A percentile compares a stretch with the other conserved stretches of the same genome.
Evolutionary conservation across 2,888 invertebrate species (phyloP).

Genomic region (Pteria penguin): DNA sequence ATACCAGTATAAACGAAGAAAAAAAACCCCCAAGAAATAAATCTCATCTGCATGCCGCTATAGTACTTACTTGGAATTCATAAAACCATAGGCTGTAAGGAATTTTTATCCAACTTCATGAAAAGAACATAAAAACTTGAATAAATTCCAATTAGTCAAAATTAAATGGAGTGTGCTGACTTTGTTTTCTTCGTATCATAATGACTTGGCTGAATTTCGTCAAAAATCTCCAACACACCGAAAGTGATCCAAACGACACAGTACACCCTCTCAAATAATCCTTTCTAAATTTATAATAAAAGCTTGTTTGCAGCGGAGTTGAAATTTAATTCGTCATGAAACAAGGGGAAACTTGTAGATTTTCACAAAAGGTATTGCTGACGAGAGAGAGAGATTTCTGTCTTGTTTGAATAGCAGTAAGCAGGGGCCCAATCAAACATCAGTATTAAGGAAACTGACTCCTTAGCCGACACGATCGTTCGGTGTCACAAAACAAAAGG

Average conservation of each 20-base stretch:
- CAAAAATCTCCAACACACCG: background rate
- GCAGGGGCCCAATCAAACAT: constrained; percentile 26
- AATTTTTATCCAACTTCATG: too few species aligned
- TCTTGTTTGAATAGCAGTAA: constrained; percentile 25
- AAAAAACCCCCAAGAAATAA: too few species aligned
- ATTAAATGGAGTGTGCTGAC: too few species aligned
- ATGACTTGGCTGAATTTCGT: background rate
- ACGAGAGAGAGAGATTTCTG: constrained; percentile 12
- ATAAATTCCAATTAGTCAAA: too few species aligned
- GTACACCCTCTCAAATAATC: background rate
- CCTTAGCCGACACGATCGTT: background rate
- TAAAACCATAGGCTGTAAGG: too few species aligned
- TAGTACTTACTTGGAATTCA: too few species aligned
- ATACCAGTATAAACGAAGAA: too few species aligned
- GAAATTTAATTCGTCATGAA: constrained; percentile 21
- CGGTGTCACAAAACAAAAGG: constrained; percentile 1
- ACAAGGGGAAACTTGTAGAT: constrained; percentile 16
- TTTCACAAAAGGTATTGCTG: background rate
- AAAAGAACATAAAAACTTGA: too few species aligned
- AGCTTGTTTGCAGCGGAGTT: background rate
- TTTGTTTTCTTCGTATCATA: background rate
- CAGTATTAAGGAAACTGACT: constrained; percentile 14
- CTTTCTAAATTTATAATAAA: background rate
- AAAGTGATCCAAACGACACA: background rate
- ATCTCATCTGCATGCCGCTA: too few species aligned